phyloP scores from a whole-genome alignment of 2,113 vertebrate genomes.

The Opisthocomus hoazin region DNA sequence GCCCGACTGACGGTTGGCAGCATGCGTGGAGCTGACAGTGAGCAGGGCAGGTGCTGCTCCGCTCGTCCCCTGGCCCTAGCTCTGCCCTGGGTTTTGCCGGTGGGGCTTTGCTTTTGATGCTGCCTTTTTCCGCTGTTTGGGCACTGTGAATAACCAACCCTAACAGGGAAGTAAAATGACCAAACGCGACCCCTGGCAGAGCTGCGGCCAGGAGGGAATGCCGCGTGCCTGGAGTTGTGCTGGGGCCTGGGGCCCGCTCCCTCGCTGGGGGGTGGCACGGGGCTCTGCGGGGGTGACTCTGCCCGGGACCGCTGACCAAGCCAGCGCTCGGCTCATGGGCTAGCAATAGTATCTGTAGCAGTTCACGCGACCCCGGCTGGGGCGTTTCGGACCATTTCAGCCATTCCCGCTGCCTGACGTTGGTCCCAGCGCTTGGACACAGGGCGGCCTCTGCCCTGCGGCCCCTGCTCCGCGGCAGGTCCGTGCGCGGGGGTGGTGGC shows the following conservation, averaged over 20 bases:
- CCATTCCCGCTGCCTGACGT: background rate
- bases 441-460: no score
- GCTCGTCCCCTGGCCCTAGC: rapidly evolving
- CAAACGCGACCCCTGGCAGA: slow-evolving; percentile 35
- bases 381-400: background rate
- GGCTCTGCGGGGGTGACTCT: background rate
- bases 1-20: background rate
- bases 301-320: background rate
- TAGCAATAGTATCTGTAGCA: slow-evolving; percentile 55
- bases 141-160: slow-evolving; percentile 17
- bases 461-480: background rate
- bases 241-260: rapidly evolving
- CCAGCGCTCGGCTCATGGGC: background rate
- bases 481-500: background rate
- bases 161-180: slow-evolving; percentile 29
- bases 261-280: rapidly evolving
- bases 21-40: rapidly evolving
- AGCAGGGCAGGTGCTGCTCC: background rate
- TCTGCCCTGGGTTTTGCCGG: background rate
- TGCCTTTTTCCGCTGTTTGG: slow-evolving; percentile 48
- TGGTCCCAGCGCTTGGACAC: background rate
- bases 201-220: background rate
- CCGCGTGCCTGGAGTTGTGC: rapidly evolving
- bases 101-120: slow-evolving; percentile 29
- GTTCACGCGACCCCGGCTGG: background rate